Evolutionary conservation across 2,113 vertebrate genomes (phyloP), one percentile per base, ranked within the genome.

Genomic region (Acrocephalus arundinaceus): DNA sequence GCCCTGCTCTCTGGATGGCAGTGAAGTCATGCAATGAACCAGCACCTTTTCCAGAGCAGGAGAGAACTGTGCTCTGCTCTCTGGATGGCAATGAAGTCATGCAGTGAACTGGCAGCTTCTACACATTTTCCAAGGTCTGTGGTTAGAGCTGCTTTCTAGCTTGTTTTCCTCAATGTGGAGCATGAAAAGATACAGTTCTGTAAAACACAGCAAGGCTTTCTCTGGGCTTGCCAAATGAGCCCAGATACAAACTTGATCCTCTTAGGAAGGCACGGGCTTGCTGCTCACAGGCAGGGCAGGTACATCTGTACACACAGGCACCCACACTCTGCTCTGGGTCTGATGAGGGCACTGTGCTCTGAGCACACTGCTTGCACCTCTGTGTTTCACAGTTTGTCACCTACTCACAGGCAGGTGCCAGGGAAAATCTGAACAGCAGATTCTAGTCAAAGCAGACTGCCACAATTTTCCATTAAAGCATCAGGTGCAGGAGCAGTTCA

Each of bases 271-370:
- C 22, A 1, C 4, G 0, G 19, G 23, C 37, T 51, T 22, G 14
- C 27, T 61, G 6, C 28, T 57, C 12, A 3, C 22, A 18, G 63
- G 31, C 54, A 46, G 19, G 46, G 48, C 31, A 76, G 20, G 1
- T 12, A 2, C 3, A 2, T 9, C 5, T 13, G 14, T 4, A 2
- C 30, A 35, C 39, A 5, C 19, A 9, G 52, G 37, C 3, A 16
- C 58, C 2, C 5, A 21, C 37, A 6, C 13, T 0, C 15, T 63
- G 1, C 3, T 30, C 15, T 28, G 55, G 10, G 2, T 35, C n/a
- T 74, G 52, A 3, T 11, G 33, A 58, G 39, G 24, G 20, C 61
- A 24, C 24, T 3, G 22, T 30, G 15, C 16, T 51, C 39, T 15
- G 28, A 30, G 37, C n/a, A 37, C 6, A 0, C 14, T 15, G 33